Evolutionary conservation across 2,113 vertebrate species (phyloP).

Genomic region (Periophthalmus modestus): DNA sequence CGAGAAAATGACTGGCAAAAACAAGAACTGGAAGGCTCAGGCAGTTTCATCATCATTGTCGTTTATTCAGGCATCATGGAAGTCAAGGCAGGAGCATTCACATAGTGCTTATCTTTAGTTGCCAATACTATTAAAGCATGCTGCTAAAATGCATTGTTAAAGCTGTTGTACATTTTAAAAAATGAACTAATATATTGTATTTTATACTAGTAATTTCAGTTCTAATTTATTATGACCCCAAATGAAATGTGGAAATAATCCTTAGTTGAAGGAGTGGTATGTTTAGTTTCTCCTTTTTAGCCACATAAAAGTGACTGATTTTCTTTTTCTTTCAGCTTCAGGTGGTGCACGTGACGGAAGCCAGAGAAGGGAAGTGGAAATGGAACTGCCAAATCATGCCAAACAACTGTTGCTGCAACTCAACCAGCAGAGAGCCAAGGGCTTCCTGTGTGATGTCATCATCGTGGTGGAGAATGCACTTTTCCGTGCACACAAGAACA

Average conservation of each 20-base stretch:
- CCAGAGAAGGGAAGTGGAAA: constrained; percentile 85
- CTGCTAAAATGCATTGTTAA: too few relatives aligned
- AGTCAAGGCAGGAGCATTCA: background rate
- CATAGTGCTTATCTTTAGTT: background rate
- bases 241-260: background rate
- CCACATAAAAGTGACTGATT: constrained; percentile 19
- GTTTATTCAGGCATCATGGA: too few relatives aligned
- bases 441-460: constrained; percentile 98
- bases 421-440: constrained; percentile 98
- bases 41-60: too few relatives aligned
- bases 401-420: constrained; percentile 99
- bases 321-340: constrained; percentile 68
- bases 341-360: constrained; percentile 88
- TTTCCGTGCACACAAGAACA: constrained; percentile 97
- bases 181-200: background rate
- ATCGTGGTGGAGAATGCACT: constrained; percentile 98
- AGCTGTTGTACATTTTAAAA: background rate
- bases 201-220: background rate
- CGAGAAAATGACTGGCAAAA: too few relatives aligned
- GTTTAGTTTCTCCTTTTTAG: background rate
- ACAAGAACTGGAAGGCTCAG: too few relatives aligned
- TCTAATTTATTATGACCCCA: background rate
- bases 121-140: too few relatives aligned
- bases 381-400: constrained; percentile 99
- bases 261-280: background rate